Percentiles rank a stretch among this genome's conserved stretches.
phyloP scores from a whole-genome alignment of 2,888 invertebrate species.

The Ichneumoninae sp. region DNA sequence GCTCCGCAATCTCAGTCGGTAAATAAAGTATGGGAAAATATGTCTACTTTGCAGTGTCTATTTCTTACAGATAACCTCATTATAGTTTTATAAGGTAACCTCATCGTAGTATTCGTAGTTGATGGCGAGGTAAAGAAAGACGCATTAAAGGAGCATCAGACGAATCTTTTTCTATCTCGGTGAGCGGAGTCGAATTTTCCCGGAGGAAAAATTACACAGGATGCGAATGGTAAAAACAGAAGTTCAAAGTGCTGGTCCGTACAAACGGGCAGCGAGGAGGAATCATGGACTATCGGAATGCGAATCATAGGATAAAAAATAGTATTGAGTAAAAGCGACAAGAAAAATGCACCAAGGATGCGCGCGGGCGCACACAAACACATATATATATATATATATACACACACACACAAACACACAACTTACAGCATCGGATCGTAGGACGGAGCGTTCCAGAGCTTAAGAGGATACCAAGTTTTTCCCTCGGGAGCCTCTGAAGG shows the following conservation, averaged over 20 bases:
- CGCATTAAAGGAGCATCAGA: neutral
- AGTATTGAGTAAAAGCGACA: neutral
- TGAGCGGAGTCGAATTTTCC: constrained; percentile 23
- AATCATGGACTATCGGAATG: constrained; percentile 12
- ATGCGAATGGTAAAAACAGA: constrained; percentile 1
- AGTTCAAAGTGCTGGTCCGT: neutral
- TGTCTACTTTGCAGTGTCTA: neutral
- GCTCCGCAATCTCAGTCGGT: neutral
- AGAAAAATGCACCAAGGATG: constrained; percentile 17
- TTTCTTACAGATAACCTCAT: neutral
- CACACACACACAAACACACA: neutral
- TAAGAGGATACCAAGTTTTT: constrained; percentile 5
- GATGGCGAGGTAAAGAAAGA: constrained; percentile 1
- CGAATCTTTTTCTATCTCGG: neutral
- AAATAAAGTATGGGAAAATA: neutral
- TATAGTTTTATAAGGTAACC: neutral
- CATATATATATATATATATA: neutral
- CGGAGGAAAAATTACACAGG: constrained; percentile 22
- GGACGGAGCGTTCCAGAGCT: neutral
- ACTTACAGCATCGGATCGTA: neutral
- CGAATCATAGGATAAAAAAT: constrained; percentile 16
- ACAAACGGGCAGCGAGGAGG: constrained; percentile 16
- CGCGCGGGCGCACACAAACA: neutral
- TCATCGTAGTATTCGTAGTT: neutral
- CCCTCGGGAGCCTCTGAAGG: constrained; percentile 29